phyloP scores from a whole-genome alignment of 2,113 vertebrate species.

The Leucosticte australis region DNA sequence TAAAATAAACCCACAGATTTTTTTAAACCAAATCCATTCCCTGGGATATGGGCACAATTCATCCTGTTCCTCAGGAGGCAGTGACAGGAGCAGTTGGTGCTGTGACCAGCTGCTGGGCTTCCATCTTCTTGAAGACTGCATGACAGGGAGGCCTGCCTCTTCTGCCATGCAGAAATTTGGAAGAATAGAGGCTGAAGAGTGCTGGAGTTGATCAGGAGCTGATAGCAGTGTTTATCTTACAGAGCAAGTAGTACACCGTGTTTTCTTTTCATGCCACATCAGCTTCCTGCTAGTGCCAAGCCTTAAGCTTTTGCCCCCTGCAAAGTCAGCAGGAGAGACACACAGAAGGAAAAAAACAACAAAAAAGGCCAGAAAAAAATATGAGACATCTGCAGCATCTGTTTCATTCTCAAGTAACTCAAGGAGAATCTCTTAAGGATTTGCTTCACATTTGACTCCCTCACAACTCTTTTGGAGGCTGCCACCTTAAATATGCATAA shows the following conservation, averaged over 20 bases:
- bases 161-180: background rate
- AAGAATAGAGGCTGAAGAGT: background rate
- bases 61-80: background rate
- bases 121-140: background rate
- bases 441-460: background rate
- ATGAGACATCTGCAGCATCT: background rate
- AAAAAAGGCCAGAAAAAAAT: background rate
- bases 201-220: background rate
- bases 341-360: fast-evolving
- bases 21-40: background rate
- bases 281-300: background rate
- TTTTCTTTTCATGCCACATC: background rate
- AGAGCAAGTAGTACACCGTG: background rate
- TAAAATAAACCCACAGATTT: background rate
- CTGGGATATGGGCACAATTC: background rate
- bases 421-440: background rate
- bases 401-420: background rate
- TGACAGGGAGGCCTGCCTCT: background rate
- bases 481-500: fast-evolving
- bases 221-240: background rate
- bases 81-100: fast-evolving
- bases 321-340: background rate
- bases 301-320: background rate
- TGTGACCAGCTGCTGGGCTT: background rate
- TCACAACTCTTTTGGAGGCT: background rate